Evolutionary conservation across 2,797 vertebrate genomes (phyloP), one percentile per base, ranked within the genome.

Genomic region (Acanthurus leucopareius): DNA sequence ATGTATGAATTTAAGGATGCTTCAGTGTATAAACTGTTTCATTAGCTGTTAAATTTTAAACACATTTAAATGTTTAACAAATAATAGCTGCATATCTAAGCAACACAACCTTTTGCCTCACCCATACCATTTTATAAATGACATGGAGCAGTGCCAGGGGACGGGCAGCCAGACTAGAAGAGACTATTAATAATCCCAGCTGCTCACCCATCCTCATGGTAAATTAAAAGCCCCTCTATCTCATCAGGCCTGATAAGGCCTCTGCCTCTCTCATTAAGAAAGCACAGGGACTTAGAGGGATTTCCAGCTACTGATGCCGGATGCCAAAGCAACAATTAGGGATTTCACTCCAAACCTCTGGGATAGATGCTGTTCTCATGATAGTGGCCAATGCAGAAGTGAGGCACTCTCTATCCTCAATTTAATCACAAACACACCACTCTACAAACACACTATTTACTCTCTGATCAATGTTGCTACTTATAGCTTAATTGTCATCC

Each of bases 241-340:
- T 91, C 88, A 94, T 93, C 92, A 92, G 87, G 88, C 75, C 92
- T 84, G 93, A 94, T 93, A 90, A 92, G 91, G 89, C 89, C 91
- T 88, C 88, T 87, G 90, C 88, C 86, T 86, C 84, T 88, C 90
- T 94, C 92, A 93, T 95, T 95, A 94, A 89, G 87, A 88, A 90
- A 85, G 92, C 89, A 85, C 82, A 80, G 75, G 84, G 92, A 94
- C 90, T 92, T 89, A 90, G 86, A 89, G 88, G 91, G 92, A 95
- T 93, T 93, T 93, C 85, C 78, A 91, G 90, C 88, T 90, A 91
- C 90, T 92, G 93, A 92, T 85, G 88, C 90, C 80, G 86, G 87
- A 93, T 88, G 85, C 86, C 83, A 92, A 88, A 79, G 87, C 77
- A 88, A 89, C 92, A 93, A 93, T 94, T 92, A 92, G 85, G 88